Evolutionary conservation across 2,797 vertebrate species (phyloP), one percentile per base, ranked within the genome.

Genomic region (Aplochiton taeniatus): DNA sequence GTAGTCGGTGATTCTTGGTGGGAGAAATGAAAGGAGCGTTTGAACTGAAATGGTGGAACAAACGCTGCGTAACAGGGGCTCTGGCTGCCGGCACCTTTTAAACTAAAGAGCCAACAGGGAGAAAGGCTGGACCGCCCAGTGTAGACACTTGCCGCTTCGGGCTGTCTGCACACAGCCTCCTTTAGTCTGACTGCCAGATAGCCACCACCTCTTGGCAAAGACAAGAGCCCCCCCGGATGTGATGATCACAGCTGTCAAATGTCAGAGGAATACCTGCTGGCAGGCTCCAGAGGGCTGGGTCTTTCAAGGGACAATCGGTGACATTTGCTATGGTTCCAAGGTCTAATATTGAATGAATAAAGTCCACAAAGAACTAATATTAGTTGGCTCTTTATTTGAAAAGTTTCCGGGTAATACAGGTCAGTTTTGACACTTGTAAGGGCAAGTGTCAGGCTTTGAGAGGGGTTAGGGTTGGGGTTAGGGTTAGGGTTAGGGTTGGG

Each of bases 181-280:
- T 51, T 63, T 69, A 72, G 70, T 52, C 56, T n/a, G 64, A 46
- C 50, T 45, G 63, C 74, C 66, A 76, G 59, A 74, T 67, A 67
- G 61, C 49, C 10, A 4, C 17, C 70, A 62, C 79, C 61, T 66
- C 59, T 44, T 45, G 82, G 65, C 73, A 79, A 85, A 83, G 49
- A 64, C 66, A 82, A 66, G 70, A 79, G 76, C 66, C 79, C 80
- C 57, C 70, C 31, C 31, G 58, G 83, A 74, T 63, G 69, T 83
- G 76, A 77, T 81, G 81, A 85, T 86, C 85, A 83, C 74, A 60
- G 77, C 76, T 82, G 78, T 87, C 75, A 83, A 84, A 85, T 84
- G 80, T 79, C 77, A 82, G 44, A 11, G 44, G 42, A 59, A 47
- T 59, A 19, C 58, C 43, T 47, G 58, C 58, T 59, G 44, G 4